A percentile compares a stretch with the other conserved stretches of the same genome.
These are phyloP conservation scores for Melanchra persicariae DNA, from an alignment of 2,888 invertebrate species.

Conservation along the genomic window DNA sequence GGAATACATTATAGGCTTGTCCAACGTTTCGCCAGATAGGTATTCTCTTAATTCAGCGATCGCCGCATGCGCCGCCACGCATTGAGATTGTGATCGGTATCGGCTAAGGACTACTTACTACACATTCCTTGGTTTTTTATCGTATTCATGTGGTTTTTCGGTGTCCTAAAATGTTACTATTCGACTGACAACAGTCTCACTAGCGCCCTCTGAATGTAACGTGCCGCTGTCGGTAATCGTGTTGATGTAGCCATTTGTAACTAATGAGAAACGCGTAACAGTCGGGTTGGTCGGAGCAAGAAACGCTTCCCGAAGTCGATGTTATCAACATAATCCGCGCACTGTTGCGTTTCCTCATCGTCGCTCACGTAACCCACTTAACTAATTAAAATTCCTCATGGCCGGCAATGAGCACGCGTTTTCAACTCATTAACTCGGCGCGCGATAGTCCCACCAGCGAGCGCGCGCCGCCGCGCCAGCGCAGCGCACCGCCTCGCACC, in stretches of 20 bases:
- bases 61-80: constrained; percentile 28
- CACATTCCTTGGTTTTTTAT: constrained; percentile 22
- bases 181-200: constrained; percentile 33
- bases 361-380: constrained; percentile 79
- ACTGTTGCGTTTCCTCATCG: constrained; percentile 75
- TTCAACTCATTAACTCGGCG: constrained; percentile 78
- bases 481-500: too few species aligned
- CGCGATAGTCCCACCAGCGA: constrained; percentile 55
- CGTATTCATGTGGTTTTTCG: constrained; percentile 6
- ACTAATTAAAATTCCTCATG: constrained; percentile 85
- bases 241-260: constrained; percentile 24
- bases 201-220: constrained; percentile 51
- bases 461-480: constrained; percentile 5
- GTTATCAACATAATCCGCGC: constrained; percentile 74
- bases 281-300: constrained; percentile 56
- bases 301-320: constrained; percentile 67
- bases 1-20: constrained; percentile 11
- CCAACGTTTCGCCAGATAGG: constrained; percentile 17
- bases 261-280: constrained; percentile 58
- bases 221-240: constrained; percentile 5
- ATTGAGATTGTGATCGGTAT: constrained; percentile 39
- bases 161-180: constrained; percentile 13
- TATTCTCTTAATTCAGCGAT: constrained; percentile 11
- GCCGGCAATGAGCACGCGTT: constrained; percentile 79
- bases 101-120: constrained; percentile 25